A percentile compares a stretch with the other conserved stretches of the same genome.
These are phyloP conservation scores for Acleris cristana DNA, from an alignment of 2,888 invertebrate genomes.

Conservation along the genomic window DNA sequence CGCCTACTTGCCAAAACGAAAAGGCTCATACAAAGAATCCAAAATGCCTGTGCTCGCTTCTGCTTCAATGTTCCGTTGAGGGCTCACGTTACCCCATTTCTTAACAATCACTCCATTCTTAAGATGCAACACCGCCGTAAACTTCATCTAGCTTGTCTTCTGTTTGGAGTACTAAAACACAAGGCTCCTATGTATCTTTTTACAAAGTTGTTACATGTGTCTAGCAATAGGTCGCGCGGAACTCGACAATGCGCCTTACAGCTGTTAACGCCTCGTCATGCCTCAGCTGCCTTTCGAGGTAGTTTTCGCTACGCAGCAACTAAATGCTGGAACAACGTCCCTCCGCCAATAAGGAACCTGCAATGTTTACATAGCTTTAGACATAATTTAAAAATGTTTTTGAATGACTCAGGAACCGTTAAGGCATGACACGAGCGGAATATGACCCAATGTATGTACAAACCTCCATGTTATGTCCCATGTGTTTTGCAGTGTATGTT, in stretches of 20 bases:
- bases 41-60: constrained; percentile 20
- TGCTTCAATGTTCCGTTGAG: constrained; percentile 23
- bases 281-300: constrained; percentile 9
- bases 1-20: neutral
- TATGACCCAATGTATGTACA: neutral
- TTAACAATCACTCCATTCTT: constrained; percentile 12
- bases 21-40: constrained; percentile 10
- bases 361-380: neutral
- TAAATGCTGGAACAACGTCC: constrained; percentile 26
- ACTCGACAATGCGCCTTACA: neutral
- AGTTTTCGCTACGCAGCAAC: constrained; percentile 19
- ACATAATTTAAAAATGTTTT: neutral
- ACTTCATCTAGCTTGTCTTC: constrained; percentile 5
- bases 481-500: neutral
- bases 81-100: constrained; percentile 18
- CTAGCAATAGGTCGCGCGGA: neutral
- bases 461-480: neutral
- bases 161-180: constrained; percentile 5
- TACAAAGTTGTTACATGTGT: neutral
- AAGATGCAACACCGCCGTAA: constrained; percentile 11
- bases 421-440: neutral
- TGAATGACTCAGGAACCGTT: neutral
- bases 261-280: neutral
- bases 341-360: constrained; percentile 4
- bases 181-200: neutral